Conservation (phyloP, 2,888 invertebrate genomes). For the Synanthedon tipuliformis region DNA sequence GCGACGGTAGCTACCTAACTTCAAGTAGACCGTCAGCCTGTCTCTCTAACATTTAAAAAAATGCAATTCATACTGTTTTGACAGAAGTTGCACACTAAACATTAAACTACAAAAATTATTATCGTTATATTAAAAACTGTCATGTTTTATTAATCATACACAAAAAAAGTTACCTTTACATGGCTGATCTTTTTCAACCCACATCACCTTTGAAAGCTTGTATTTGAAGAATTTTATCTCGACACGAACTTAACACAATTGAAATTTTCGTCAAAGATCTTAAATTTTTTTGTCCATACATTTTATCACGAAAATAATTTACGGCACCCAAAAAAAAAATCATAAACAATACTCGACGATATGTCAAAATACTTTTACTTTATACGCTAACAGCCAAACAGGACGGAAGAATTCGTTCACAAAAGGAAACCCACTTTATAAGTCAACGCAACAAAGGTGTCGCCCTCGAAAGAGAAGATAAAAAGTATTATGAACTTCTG, state of each 20-base stretch:
- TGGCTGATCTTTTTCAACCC: too few species aligned
- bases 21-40: too few species aligned
- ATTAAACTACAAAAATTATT: too few species aligned
- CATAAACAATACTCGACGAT: conserved; percentile 56
- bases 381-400: conserved; percentile 40
- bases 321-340: conserved; percentile 35
- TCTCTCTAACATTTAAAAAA: too few species aligned
- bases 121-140: too few species aligned
- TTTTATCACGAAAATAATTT: conserved; percentile 42
- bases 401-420: conserved; percentile 27
- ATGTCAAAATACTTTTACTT: conserved; percentile 63
- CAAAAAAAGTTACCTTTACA: too few species aligned
- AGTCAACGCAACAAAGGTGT: conserved; percentile 39
- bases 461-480: conserved; percentile 23
- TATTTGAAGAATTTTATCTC: conserved; percentile 23
- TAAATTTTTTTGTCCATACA: conserved; percentile 6
- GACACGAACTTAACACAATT: conserved; percentile 40
- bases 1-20: too few species aligned
- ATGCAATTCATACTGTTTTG: too few species aligned
- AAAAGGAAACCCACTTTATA: conserved; percentile 36
- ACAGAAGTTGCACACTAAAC: too few species aligned
- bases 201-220: too few species aligned
- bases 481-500: conserved; percentile 66
- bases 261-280: conserved; percentile 48
- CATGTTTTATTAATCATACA: too few species aligned